Base-by-base conservation (phyloP, 1,140 invertebrate genomes). In the Lithobius niger region DNA sequence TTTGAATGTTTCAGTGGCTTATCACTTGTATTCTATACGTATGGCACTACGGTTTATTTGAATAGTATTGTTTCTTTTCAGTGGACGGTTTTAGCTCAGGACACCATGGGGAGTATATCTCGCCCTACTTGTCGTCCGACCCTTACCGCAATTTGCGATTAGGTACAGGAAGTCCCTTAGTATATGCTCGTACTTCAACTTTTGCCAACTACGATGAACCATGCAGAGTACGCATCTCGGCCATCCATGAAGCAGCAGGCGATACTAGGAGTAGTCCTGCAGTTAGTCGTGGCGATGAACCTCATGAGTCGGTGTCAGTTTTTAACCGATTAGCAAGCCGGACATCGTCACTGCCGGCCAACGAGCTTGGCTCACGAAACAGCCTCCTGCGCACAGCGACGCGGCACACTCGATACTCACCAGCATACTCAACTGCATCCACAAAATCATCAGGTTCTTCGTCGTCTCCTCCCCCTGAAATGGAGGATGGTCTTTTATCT, bases 201-300 rank as follows among this genome's bases (percentile, higher is more conserved):
- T 47, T 47, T 22, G 44, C 44, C 22, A 47, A 47, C 19, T 47
- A 47, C 19, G 44, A 47, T 22, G 44, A 47, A 18, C 44, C 44
- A 4, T 18, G 6, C 10, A 47, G 22, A 47, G 22, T 18, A 21
- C 6, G 44, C 6, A 47, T 47, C 4, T 22, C 44, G 22, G 6
- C 15, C n/a, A n/a, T n/a, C n/a, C n/a, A n/a, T n/a, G n/a, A n/a
- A n/a, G n/a, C n/a, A n/a, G n/a, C n/a, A n/a, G n/a, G n/a, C n/a
- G n/a, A n/a, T n/a, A n/a, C n/a, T n/a, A n/a, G n/a, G n/a, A n/a
- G n/a, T n/a, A n/a, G n/a, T n/a, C n/a, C n/a, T n/a, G n/a, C n/a
- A n/a, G n/a, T n/a, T n/a, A n/a, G n/a, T n/a, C n/a, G n/a, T n/a
- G n/a, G n/a, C n/a, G n/a, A n/a, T n/a, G n/a, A n/a, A n/a, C n/a